Evolutionary conservation across 1,140 invertebrate species (phyloP), one percentile per base, ranked within the genome.

Genomic region (Zaprionus capensis): DNA sequence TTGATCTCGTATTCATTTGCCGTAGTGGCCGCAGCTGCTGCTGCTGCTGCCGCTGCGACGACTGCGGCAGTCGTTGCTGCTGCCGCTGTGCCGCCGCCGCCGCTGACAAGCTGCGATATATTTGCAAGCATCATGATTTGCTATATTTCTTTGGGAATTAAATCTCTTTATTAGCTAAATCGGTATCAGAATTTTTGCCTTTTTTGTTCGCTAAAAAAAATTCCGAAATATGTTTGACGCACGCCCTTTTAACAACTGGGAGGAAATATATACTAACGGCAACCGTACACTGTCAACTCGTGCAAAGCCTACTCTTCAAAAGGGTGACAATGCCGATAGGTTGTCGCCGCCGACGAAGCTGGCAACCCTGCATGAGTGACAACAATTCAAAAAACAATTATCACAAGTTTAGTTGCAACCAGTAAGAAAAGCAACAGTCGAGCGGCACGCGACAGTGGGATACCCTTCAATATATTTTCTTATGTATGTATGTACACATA

Each of bases 61-160:
- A 53, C 36, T 14, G 4, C 41, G 7, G 31, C 31, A 11, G 67
- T 28, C 26, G 49, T 49, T 5, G 59, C 53, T n/a, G 51, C 36
- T 5, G 59, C 20, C 12, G 44, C 38, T 5, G 28, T 38, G 49
- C 68, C 46, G 34, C 36, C 55, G 34, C 34, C 58, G 24, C 20
- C 22, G 12, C 3, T 36, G 22, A 57, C 63, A 44, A 55, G 63
- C 22, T 74, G 71, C 26, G 36, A 20, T 12, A 75, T 26, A 31
- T 75, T 75, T 15, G 41, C 67, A 49, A 75, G 14, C 72, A 75
- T 75, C 28, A 49, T 22, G 65, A 86, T 76, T 87, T 73, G 66
- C 36, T 71, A 63, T 63, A n/a, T 68, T 58, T n/a, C 26, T 31
- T 34, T 46, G 28, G 15, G 69, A 64, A 55, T 56, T 15, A 49